Evolutionary conservation across 2,113 vertebrate genomes (phyloP), one percentile per base, ranked within the genome.

Genomic region (Chinchilla lanigera): DNA sequence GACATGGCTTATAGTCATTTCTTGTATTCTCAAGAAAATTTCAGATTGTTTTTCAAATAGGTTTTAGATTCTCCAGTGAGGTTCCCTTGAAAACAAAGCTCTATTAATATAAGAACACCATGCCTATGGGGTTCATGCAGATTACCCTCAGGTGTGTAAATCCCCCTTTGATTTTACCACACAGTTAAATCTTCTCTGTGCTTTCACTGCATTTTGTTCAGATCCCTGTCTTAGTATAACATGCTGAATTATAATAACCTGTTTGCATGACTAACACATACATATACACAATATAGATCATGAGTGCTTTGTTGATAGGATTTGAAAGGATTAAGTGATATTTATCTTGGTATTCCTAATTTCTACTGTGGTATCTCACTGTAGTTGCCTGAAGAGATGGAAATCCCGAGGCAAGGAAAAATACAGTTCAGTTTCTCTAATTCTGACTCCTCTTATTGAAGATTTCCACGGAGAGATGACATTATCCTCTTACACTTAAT

Each of bases 381-480:
- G 44, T 14, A 52, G 19, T 50, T 83, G 5, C 56, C 92, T 50
- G 4, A 47, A 90, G 50, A 85, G 14, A 94, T 16, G 35, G 38
- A 61, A 90, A 52, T 50, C 81, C 10, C 47, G 65, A 54, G 54
- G 63, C 58, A 78, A 78, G 7, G 33, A n/a, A 58, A 44, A 19
- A 50, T 24, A 69, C 7, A 86, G 33, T 56, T 89, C 22, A 69
- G 47, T 38, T 71, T 80, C 86, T 78, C 75, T 69, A 50, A 54
- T 56, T 87, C 54, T 75, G 61, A 52, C 10, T 83, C 13, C 52
- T 92, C 67, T 85, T 41, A 89, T 84, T 96, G 90, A 93, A 93
- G 35, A 75, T n/a, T 58, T 96, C 93, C 69, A 86, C 41, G 33
- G 20, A 93, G 44, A 86, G n/a, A 82, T 38, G 73, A 73, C 73